Evolutionary conservation across 2,888 invertebrate species (phyloP).

Genomic region (Phoenoteleia sp.): DNA sequence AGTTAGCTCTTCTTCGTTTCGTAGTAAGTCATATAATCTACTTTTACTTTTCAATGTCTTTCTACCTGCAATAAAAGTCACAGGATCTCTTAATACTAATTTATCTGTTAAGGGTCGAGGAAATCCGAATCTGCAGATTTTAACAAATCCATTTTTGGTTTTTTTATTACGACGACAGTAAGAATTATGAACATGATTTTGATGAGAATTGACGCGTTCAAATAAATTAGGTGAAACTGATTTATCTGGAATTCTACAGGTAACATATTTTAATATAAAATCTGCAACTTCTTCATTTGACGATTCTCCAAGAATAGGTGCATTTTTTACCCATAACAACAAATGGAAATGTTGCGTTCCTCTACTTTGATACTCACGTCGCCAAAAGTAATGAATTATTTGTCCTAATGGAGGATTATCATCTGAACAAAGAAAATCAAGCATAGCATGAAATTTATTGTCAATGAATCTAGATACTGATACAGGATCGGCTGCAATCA

Average conservation of each 20-base stretch:
- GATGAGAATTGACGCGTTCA: no score
- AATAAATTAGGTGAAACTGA: constrained; percentile 65
- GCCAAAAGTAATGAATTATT: no score
- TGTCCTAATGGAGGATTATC: no score
- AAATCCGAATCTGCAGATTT: constrained; percentile 74
- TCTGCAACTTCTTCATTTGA: no score
- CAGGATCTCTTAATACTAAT: no score
- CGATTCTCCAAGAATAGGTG: no score
- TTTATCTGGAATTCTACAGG: constrained; percentile 72
- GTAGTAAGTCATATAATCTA: constrained; percentile 76
- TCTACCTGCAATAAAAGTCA: constrained; percentile 75
- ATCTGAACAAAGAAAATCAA: no score
- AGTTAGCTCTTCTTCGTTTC: constrained; percentile 46
- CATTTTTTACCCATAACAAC: no score
- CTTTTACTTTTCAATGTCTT: constrained; percentile 72
- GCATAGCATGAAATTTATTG: no score
- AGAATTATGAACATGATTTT: constrained; percentile 71
- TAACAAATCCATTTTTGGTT: constrained; percentile 52
- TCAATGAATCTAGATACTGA: constrained; percentile 72
- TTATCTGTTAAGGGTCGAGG: constrained; percentile 62
- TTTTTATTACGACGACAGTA: constrained; percentile 71
- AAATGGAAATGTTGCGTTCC: no score
- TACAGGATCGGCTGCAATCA: constrained; percentile 80
- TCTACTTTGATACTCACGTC: no score
- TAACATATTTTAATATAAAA: constrained; percentile 74